phyloP scores from a whole-genome alignment of 1,140 invertebrate genomes.

The Drosophila willistoni region DNA sequence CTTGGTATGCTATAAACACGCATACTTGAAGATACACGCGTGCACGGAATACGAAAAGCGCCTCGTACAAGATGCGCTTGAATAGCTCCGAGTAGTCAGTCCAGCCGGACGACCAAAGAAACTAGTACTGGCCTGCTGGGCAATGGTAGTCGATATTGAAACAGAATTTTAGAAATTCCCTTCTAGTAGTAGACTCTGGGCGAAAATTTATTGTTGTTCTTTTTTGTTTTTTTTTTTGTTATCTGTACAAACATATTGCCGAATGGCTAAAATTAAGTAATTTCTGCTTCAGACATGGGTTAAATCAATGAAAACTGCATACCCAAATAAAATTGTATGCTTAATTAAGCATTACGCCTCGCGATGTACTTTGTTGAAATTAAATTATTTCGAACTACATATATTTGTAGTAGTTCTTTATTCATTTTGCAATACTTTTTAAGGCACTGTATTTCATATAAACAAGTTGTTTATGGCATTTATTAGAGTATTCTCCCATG shows the following conservation, averaged over 20 bases:
- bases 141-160: constrained; percentile 35
- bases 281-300: constrained; percentile 28
- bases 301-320: not conserved
- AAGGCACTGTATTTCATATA: no score
- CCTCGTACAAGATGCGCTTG: constrained; percentile 29
- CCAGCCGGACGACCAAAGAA: constrained; percentile 20
- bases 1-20: constrained; percentile 48
- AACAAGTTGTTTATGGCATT: no score
- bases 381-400: no score
- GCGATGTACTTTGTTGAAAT: not conserved
- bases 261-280: constrained; percentile 39
- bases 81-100: constrained; percentile 35
- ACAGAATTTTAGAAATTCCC: constrained; percentile 61
- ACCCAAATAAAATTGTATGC: no score
- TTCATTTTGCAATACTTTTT: no score
- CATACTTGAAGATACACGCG: constrained; percentile 59
- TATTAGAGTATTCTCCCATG: no score
- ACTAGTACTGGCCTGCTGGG: constrained; percentile 2
- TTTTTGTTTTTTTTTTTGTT: constrained; percentile 18
- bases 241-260: constrained; percentile 53
- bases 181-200: constrained; percentile 44
- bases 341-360: not conserved
- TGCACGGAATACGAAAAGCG: constrained; percentile 56
- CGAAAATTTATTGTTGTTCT: constrained; percentile 45
- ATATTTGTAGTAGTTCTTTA: no score